Conservation (phyloP, 2,797 vertebrate species). For the Sciaenops ocellatus region DNA sequence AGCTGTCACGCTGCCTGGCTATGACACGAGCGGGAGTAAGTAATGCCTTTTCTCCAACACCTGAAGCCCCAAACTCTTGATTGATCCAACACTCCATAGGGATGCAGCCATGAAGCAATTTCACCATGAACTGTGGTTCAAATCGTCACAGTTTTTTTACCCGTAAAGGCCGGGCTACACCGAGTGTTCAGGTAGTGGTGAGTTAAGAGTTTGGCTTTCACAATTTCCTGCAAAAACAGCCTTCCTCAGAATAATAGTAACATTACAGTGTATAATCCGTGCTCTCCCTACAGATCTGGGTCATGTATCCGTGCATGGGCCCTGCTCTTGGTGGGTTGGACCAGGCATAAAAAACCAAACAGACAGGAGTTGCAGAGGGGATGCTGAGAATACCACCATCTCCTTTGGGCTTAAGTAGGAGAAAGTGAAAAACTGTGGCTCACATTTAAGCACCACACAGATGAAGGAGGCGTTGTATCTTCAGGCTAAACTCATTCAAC, state of each 20-base stretch:
- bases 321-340: too few species aligned
- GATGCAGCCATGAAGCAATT: too few species aligned
- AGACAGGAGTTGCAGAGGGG: neutral
- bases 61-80: neutral
- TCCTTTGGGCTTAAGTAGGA: neutral
- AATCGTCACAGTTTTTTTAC: too few species aligned
- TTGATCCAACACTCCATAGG: neutral
- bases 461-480: constrained; percentile 14
- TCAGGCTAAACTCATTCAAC: constrained; percentile 24
- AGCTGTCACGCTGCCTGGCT: constrained; percentile 28
- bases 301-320: neutral
- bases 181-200: too few species aligned
- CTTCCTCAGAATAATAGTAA: too few species aligned
- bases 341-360: neutral
- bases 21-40: neutral
- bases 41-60: constrained; percentile 9
- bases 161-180: too few species aligned
- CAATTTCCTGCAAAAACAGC: too few species aligned
- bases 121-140: too few species aligned
- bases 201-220: too few species aligned
- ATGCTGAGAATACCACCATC: neutral
- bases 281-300: neutral
- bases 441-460: constrained; percentile 8
- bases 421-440: constrained; percentile 17
- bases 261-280: too few species aligned